Conservation (phyloP, 2,888 invertebrate species). For the Celastrina argiolus region DNA sequence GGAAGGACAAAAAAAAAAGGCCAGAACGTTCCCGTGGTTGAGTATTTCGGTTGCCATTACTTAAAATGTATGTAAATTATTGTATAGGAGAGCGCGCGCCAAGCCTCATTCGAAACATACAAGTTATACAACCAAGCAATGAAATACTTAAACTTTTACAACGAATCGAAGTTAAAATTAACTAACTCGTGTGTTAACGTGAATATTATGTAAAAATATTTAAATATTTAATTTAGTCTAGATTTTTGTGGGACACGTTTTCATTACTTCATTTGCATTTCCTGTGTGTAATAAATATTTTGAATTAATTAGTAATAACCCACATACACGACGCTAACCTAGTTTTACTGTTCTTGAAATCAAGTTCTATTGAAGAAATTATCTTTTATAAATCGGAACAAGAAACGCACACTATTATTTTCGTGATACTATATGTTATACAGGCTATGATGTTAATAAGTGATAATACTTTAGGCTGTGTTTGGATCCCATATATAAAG, state of each 20-base stretch:
- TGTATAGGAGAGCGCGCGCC: no score
- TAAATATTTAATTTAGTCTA: not conserved
- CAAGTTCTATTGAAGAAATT: not conserved
- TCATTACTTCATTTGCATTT: slow-evolving; percentile 5
- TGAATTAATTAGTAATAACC: slow-evolving; percentile 1
- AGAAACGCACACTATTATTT: no score
- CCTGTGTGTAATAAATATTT: not conserved
- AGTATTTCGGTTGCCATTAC: no score
- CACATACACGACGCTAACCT: not conserved
- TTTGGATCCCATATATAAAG: no score
- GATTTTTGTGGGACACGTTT: not conserved
- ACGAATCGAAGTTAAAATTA: not conserved
- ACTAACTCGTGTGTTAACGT: not conserved
- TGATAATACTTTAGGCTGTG: no score
- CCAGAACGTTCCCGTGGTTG: no score
- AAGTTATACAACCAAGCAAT: no score
- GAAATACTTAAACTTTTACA: not conserved
- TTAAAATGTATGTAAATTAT: no score
- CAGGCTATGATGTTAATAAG: no score
- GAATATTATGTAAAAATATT: slow-evolving; percentile 3
- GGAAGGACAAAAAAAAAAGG: no score
- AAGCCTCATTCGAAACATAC: no score
- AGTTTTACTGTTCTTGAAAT: not conserved
- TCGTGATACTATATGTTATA: no score
- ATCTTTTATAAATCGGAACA: not conserved